These are phyloP conservation scores for Menidia menidia DNA, from an alignment of 2,797 vertebrate species.

Conservation along the genomic window DNA sequence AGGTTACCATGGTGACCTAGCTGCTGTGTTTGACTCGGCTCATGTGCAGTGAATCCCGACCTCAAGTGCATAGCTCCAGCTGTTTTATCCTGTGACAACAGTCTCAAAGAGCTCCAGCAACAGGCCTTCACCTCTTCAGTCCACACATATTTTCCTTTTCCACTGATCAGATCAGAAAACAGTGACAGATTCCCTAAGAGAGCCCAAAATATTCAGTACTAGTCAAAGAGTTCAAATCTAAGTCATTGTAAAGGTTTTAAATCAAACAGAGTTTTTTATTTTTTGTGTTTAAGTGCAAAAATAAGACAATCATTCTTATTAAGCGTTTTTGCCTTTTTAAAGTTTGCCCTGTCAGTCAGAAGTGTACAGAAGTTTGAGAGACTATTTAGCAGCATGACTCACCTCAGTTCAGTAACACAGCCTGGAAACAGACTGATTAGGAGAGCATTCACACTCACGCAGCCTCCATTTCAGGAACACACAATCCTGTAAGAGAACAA, in stretches of 20 bases:
- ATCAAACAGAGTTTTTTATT: no score
- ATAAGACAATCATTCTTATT: neutral
- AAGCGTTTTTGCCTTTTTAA: neutral
- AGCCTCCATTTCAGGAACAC: constrained; percentile 31
- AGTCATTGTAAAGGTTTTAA: no score
- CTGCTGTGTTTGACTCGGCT: constrained; percentile 42
- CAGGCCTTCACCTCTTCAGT: constrained; percentile 67
- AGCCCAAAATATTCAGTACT: neutral
- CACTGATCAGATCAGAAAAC: neutral
- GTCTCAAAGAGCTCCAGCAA: constrained; percentile 29
- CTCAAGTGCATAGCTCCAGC: constrained; percentile 52
- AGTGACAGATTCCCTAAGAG: neutral
- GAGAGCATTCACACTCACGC: constrained; percentile 33
- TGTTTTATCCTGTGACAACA: constrained; percentile 29
- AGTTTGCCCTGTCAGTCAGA: neutral
- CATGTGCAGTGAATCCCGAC: constrained; percentile 59
- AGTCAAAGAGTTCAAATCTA: neutral
- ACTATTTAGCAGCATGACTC: constrained; percentile 53
- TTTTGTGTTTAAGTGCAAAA: no score
- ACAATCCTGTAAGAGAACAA: constrained; percentile 12
- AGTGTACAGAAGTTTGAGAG: constrained; percentile 15
- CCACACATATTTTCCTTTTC: constrained; percentile 7
- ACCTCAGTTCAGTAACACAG: constrained; percentile 36
- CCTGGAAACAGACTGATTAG: constrained; percentile 48
- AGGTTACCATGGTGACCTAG: constrained; percentile 57